Base-by-base conservation (phyloP, 2,888 invertebrate species). In the Cheilosia scutellata region DNA sequence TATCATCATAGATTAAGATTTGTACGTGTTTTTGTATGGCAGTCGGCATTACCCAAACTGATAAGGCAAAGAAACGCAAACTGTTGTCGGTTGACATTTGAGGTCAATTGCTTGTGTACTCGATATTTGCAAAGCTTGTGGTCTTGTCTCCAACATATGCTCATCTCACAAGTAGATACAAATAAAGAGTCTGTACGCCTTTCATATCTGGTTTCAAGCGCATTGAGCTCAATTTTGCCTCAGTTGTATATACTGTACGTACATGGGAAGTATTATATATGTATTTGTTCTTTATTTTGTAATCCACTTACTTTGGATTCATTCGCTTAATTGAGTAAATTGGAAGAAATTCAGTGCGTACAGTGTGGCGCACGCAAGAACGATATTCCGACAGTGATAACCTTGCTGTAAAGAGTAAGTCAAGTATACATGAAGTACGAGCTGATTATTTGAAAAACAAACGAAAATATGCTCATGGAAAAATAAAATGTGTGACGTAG, bases 241-340 rank as follows among this genome's bases (percentile, higher is more conserved):
- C 62, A 62, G 11, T 27, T 11, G n/a, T n/a, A 13, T 1, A 4
- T 11, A 1, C 11, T 20, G 4, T 51, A 11, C 9, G 37, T 29
- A 57, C 16, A 5, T 16, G 20, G 20, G 20, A 20, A 20, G 33
- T 20, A 9, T 25, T 5, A 27, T 27, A 9, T 33, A 0, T 47
- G 7, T 49, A 7, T 40, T n/a, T 51, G 4, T 13, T 44, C 13
- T 66, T 55, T 65, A 70, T 66, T 80, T 68, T 80, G 76, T 86
- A 72, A 82, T 82, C 82, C 76, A 75, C 72, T 68, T 74, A 49
- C 62, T 76, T 79, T 65, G 53, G 80, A 76, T 70, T 51, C 66
- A 76, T 86, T 62, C 53, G 72, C 72, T 86, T 86, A 86, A 86
- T 86, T 86, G 76, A 55, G 55, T 86, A 76, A 86, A 83, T 83